Percentiles rank a stretch among this genome's conserved stretches.
Conservation (phyloP, 2,888 invertebrate species). For the Dendrolimus pini region DNA sequence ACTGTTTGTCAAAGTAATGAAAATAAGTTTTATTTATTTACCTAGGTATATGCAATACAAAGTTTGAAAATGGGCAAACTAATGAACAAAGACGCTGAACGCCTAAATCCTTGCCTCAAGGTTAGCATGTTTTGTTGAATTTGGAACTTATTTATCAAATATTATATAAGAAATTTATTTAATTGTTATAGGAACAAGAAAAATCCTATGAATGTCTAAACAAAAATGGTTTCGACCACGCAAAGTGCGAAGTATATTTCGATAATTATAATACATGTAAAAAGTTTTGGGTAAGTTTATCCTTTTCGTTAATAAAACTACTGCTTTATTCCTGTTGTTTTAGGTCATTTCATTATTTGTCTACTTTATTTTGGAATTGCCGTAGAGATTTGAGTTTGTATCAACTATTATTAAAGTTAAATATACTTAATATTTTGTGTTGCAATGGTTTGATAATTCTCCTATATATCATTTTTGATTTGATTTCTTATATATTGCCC, state of each 20-base stretch:
- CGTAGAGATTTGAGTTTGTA: too few species aligned
- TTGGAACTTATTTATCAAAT: too few species aligned
- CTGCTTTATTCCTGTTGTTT: background rate
- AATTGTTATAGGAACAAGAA: constrained; percentile 81
- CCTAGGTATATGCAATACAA: background rate
- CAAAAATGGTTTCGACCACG: constrained; percentile 80
- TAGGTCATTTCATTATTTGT: background rate
- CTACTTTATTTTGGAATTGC: too few species aligned
- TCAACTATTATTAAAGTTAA: too few species aligned
- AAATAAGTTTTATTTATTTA: too few species aligned
- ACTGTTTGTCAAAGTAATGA: too few species aligned
- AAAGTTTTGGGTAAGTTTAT: constrained; percentile 85
- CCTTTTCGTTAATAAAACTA: constrained; percentile 1
- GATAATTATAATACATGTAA: constrained; percentile 88
- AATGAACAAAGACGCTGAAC: constrained; percentile 48
- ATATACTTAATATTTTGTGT: too few species aligned
- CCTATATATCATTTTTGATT: too few species aligned
- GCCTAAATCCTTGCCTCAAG: constrained; percentile 58
- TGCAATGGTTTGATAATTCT: too few species aligned
- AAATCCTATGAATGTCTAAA: constrained; percentile 83
- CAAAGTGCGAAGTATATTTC: constrained; percentile 81
- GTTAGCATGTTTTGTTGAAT: constrained; percentile 19
- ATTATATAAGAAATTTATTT: constrained; percentile 16
- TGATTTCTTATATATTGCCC: too few species aligned
- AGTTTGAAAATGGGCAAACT: constrained; percentile 35